These are phyloP conservation scores for Idaea dimidiata DNA, from an alignment of 2,888 invertebrate species.

Conservation along the genomic window DNA sequence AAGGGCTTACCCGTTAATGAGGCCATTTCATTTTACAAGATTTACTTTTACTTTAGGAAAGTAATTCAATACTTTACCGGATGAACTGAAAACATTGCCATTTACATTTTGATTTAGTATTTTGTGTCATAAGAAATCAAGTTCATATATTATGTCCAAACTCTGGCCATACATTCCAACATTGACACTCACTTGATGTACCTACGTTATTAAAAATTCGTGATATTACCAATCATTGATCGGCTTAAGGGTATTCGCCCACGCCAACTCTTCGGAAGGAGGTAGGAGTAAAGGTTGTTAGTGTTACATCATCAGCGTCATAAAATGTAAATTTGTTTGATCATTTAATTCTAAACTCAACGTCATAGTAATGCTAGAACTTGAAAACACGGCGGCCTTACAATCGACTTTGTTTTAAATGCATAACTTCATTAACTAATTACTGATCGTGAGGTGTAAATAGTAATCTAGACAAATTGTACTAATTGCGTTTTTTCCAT, in stretches of 20 bases:
- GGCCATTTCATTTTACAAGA: no score
- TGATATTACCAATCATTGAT: conserved; percentile 46
- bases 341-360: conserved; percentile 21
- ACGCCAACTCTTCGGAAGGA: conserved; percentile 41
- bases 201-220: conserved; percentile 6
- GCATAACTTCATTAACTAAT: conserved; percentile 16
- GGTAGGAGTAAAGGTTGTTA: conserved; percentile 67
- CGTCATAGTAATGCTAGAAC: conserved; percentile 29
- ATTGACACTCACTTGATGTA: neutral
- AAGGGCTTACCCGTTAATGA: no score
- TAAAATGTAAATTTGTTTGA: conserved; percentile 31
- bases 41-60: no score
- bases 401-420: conserved; percentile 18
- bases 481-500: no score
- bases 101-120: no score
- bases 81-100: no score
- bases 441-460: conserved; percentile 13
- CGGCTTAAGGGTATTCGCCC: conserved; percentile 56
- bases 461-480: conserved; percentile 13
- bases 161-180: conserved; percentile 2
- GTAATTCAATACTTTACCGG: no score
- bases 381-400: conserved; percentile 29
- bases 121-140: conserved; percentile 7
- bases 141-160: neutral
- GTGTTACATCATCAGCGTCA: conserved; percentile 53